Percentiles rank a stretch among this genome's conserved stretches.
phyloP scores from a whole-genome alignment of 2,797 vertebrate species.

The Trachops cirrhosus region DNA sequence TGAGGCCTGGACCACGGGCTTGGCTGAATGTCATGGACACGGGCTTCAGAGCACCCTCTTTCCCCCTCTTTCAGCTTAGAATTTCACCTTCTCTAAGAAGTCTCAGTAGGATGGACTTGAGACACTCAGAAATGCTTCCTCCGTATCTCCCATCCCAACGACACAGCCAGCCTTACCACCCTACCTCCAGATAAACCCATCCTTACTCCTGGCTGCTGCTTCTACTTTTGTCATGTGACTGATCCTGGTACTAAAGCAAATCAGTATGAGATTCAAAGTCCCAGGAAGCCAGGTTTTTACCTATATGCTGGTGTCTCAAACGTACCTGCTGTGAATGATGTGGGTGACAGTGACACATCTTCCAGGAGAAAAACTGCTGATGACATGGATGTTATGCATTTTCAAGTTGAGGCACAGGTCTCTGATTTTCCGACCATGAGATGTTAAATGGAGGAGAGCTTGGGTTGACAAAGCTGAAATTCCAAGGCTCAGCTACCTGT shows the following conservation, averaged over 20 bases:
- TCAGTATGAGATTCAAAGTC: neutral
- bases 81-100: neutral
- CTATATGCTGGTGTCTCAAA: neutral
- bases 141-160: neutral
- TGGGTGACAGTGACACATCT: neutral
- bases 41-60: neutral
- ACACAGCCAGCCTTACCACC: neutral
- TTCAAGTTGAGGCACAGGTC: rapidly evolving
- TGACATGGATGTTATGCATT: too few species aligned
- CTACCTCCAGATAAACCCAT: neutral
- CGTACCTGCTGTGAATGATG: neutral
- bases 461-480: neutral
- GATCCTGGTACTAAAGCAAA: neutral
- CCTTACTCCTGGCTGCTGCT: neutral
- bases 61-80: neutral
- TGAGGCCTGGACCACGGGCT: neutral
- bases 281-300: neutral
- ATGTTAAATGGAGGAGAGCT: neutral
- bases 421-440: neutral
- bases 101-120: neutral
- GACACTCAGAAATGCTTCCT: neutral
- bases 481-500: neutral
- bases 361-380: neutral
- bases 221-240: neutral
- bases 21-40: neutral